Conservation (phyloP, 2,888 invertebrate genomes). For the Heliconius ethilla region DNA sequence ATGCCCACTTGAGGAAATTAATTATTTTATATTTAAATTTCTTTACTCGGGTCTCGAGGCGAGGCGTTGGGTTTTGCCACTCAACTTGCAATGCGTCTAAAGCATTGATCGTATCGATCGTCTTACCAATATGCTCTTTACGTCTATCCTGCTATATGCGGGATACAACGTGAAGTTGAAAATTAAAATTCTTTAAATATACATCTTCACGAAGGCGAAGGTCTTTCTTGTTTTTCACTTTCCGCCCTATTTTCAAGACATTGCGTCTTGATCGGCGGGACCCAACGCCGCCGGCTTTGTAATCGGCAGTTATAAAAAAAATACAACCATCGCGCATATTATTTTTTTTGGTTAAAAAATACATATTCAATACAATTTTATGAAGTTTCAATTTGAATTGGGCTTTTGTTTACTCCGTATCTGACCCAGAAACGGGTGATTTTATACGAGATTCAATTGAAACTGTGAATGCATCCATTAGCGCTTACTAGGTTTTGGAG, state of each 20-base stretch:
- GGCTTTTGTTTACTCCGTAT: background rate
- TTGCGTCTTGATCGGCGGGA: too few species aligned
- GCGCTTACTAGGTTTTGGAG: background rate
- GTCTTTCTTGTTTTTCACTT: too few species aligned
- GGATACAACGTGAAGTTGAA: background rate
- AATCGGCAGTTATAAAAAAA: too few species aligned
- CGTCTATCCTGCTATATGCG: background rate
- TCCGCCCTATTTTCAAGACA: too few species aligned
- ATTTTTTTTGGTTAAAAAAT: background rate
- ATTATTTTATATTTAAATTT: too few species aligned
- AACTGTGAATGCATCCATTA: slow-evolving; percentile 15
- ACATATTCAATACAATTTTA: background rate
- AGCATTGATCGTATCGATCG: too few species aligned
- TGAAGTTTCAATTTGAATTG: background rate
- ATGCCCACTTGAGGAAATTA: too few species aligned
- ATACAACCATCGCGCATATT: too few species aligned
- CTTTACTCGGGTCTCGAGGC: too few species aligned
- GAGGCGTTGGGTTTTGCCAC: background rate
- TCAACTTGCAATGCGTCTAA: background rate
- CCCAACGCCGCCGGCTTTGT: too few species aligned
- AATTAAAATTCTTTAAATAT: background rate
- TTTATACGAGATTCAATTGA: slow-evolving; percentile 17
- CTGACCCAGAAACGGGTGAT: slow-evolving; percentile 11
- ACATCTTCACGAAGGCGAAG: background rate
- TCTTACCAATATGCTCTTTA: background rate